Evolutionary conservation across 2,113 vertebrate genomes (phyloP), one percentile per base, ranked within the genome.

Genomic region (Myrmecophaga tridactyla): DNA sequence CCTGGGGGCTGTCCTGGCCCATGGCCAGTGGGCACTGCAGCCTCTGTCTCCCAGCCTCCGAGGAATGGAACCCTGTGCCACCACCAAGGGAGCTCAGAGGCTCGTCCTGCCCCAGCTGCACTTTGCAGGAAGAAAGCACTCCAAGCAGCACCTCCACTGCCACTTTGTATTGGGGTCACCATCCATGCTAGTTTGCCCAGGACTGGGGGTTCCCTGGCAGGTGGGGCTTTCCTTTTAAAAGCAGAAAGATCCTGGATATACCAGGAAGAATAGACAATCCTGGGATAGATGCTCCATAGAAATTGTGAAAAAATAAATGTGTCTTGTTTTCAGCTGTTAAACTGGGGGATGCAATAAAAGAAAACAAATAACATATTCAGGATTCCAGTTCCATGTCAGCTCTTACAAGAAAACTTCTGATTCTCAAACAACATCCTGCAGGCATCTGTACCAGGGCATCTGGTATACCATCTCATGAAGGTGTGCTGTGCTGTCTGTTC

Each of bases 61-160:
- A 39, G 13, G 2, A 63, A 17, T 7, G 9, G 34, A 48, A 18
- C 39, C 25, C 51, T 14, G 29, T 21, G 9, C 25, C 36, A 27
- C 12, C 25, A 43, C 6, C 34, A 36, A 62, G 43, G 41, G 46
- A 65, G 36, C 39, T 34, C 20, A 12, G 31, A 18, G 27, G 27
- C 14, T 36, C 21, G 36, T 23, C 46, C 53, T 56, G 53, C 18
- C 25, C 14, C 14, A 25, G 25, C 0, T 34, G 18, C 43, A 46
- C 18, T 6, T n/a, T n/a, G n/a, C 18, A 0, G 6, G 18, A 18
- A 18, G 4, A 56, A 3, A 6, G 17, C 6, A 6, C 17, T 7
- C 25, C 9, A 51, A 1, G 13, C 21, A 27, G 2, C 7, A 18
- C 7, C 21, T 34, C 25, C 3, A n/a, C 3, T n/a, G n/a, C 63